phyloP scores from a whole-genome alignment of 1,140 invertebrate species.

The Drosophila elegans region DNA sequence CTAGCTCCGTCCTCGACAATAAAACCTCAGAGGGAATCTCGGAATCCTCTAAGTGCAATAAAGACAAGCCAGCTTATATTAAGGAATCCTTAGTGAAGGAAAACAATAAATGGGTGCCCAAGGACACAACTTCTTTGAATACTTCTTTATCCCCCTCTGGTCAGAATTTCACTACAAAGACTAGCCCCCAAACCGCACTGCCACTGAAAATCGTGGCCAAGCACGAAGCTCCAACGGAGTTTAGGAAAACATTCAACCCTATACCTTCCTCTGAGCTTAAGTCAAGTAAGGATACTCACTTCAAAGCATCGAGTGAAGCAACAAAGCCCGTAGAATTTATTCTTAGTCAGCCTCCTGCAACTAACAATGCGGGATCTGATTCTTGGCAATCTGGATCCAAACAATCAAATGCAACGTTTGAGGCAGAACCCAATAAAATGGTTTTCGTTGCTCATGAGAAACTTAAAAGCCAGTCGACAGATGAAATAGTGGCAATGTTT shows the following conservation, averaged over 20 bases:
- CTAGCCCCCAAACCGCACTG: not conserved
- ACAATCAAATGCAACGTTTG: not conserved
- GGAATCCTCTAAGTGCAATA: not conserved
- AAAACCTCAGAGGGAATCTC: not conserved
- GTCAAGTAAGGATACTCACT: not conserved
- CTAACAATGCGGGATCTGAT: not conserved
- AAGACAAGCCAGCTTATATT: not conserved
- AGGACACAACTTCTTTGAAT: too few relatives aligned
- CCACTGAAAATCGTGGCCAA: conserved; percentile 3
- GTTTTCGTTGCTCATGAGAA: not conserved
- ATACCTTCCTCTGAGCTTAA: not conserved
- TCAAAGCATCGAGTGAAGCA: not conserved
- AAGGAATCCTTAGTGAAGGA: not conserved
- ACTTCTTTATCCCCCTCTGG: not conserved
- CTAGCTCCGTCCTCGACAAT: not conserved
- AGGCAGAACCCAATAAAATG: not conserved
- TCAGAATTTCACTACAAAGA: not conserved
- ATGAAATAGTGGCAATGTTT: conserved; percentile 21
- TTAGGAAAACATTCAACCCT: not conserved
- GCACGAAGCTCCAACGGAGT: not conserved
- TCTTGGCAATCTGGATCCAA: not conserved
- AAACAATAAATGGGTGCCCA: not conserved
- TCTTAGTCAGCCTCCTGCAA: not conserved
- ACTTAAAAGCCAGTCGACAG: not conserved
- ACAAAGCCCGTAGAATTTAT: not conserved